Conservation (phyloP, 1,140 invertebrate species). For the Eciton burchellii region DNA sequence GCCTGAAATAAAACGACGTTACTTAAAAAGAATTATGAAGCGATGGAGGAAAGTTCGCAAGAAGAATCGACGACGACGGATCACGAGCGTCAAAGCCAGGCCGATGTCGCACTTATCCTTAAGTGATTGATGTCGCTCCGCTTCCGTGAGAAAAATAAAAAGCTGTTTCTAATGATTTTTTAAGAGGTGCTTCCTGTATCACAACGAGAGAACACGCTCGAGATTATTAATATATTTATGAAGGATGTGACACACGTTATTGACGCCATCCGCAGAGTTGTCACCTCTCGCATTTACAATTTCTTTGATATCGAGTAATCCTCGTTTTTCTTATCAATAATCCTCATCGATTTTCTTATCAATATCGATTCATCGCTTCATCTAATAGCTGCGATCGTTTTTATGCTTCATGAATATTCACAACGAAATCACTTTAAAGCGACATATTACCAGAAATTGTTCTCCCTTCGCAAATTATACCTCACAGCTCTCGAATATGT, state of each 20-base stretch:
- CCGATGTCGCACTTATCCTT: constrained; percentile 69
- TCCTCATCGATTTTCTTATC: not conserved
- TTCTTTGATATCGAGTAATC: not conserved
- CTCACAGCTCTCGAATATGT: not conserved
- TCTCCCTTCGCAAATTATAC: not conserved
- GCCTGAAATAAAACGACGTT: constrained; percentile 72
- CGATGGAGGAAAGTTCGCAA: constrained; percentile 70
- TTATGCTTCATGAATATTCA: not conserved
- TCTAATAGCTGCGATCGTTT: not conserved
- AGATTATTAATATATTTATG: constrained; percentile 56
- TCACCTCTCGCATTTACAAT: not conserved
- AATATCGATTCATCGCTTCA: not conserved
- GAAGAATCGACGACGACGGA: constrained; percentile 78
- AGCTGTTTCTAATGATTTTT: constrained; percentile 68
- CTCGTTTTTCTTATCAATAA: not conserved
- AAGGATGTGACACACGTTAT: constrained; percentile 28
- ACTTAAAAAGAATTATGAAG: constrained; percentile 72
- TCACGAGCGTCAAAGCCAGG: constrained; percentile 75
- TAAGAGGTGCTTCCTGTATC: constrained; percentile 61
- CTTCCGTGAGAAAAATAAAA: constrained; percentile 64
- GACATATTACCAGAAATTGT: not conserved
- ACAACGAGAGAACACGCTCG: constrained; percentile 13
- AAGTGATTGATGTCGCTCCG: constrained; percentile 75
- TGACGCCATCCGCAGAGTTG: not conserved
- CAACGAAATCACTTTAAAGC: constrained; percentile 2